Evolutionary conservation across 2,113 vertebrate genomes (phyloP), one percentile per base, ranked within the genome.

Genomic region (Sturnus vulgaris): DNA sequence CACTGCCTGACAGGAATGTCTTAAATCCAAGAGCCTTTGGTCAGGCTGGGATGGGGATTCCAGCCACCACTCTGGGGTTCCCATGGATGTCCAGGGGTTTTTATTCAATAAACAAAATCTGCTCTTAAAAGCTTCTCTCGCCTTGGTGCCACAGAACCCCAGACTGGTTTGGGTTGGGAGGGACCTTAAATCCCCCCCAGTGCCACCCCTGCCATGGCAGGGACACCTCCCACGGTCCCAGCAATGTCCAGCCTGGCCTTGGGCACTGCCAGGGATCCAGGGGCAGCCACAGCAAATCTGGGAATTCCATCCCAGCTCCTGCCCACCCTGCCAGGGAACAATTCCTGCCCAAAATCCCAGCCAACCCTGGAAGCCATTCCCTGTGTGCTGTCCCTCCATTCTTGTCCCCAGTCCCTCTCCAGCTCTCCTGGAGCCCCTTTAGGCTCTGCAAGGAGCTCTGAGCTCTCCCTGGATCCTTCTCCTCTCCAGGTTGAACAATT

Each of bases 401-500:
- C 66, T 22, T 56, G 66, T 80, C 35, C 85, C 35, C 21, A 72
- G 59, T 16, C 86, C 44, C 52, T 73, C 37, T 39, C 3, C 68
- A 88, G 52, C 86, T 88, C 59, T 81, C 76, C 44, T 88, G 86
- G 44, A 65, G 37, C 37, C 17, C 50, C 37, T 57, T 16, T 1
- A 20, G 59, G 10, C 5, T 0, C 66, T 80, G 35, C 0, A 42
- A 17, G 52, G 22, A 18, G 22, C 35, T 52, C 44, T 81, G 33
- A 59, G 52, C 11, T 65, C 7, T 88, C 37, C 68, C 33, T 72
- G 52, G 52, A 81, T 3, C 37, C 28, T 42, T 5, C 5, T 37
- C 42, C 5, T 49, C 30, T 64, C 50, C 50, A 49, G 42, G 37
- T 37, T 37, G 85, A 57, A 0, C 49, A 0, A 0, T 0, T 49